Evolutionary conservation across 2,113 vertebrate species (phyloP), one percentile per base, ranked within the genome.

Genomic region (Myiozetetes cayanensis): DNA sequence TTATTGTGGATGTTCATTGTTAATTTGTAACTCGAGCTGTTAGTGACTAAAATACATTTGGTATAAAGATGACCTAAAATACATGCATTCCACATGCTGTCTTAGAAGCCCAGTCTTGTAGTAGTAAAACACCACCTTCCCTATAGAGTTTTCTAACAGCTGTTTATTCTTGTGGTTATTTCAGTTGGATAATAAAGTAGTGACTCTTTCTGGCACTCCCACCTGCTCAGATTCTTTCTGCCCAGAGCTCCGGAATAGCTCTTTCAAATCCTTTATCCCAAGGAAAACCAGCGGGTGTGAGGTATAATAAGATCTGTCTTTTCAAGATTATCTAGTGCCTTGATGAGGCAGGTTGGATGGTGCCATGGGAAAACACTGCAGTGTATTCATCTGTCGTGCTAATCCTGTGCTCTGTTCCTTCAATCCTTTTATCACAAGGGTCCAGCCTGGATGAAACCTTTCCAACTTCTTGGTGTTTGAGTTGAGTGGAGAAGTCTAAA

Each of bases 371-470:
- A 85, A 93, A 94, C 82, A 72, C 61, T 67, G 85, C 87, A 44
- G 4, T 30, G 50, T 87, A 86, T 96, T 97, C 76, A 91, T 94
- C 83, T 89, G 43, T 62, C 2, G 0, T 85, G 71, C 83, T 97
- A 97, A 97, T 97, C 94, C 95, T 67, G 50, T 59, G 74, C 89
- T 96, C 87, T 92, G 14, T 81, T 89, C 77, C 72, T 87, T 96
- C 95, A 96, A 49, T 96, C 93, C 90, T 73, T 96, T 97, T 97
- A 96, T 96, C 94, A 77, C 79, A 92, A 72, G 80, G 87, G 85
- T 92, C 95, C 94, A 96, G 92, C 89, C 70, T 52, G 70, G 90
- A 94, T 95, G 93, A 97, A 96, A 92, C 85, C 90, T 94, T 94
- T 94, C 91, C 95, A 97, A 84, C 55, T 94, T 92, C 85, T 91